A percentile compares a stretch with the other conserved stretches of the same genome.
These are phyloP conservation scores for Petrolisthes manimaculis DNA, from an alignment of 2,888 invertebrate genomes.

Conservation along the genomic window DNA sequence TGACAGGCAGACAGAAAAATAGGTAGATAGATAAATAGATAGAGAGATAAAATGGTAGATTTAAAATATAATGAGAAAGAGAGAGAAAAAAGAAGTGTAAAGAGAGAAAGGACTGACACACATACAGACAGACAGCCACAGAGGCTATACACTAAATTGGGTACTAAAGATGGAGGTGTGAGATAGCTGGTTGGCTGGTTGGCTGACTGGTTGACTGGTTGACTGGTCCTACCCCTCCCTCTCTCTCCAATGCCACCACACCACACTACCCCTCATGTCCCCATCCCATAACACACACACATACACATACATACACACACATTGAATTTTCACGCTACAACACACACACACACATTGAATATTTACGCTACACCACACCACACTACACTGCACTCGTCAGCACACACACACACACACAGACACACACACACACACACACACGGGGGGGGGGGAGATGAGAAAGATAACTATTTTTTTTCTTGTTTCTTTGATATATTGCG, in stretches of 20 bases:
- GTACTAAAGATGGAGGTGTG: slow-evolving; percentile 24
- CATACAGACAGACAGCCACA: neutral
- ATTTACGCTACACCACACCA: neutral
- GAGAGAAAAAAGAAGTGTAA: neutral
- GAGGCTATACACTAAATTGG: neutral
- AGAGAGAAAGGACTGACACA: neutral
- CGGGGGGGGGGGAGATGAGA: neutral
- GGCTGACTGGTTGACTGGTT: no score
- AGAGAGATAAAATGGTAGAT: neutral
- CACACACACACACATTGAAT: neutral
- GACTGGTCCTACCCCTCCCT: neutral
- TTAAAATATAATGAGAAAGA: neutral
- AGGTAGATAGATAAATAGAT: neutral
- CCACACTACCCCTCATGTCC: neutral
- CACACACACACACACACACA: slow-evolving; percentile 1
- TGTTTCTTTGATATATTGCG: no score
- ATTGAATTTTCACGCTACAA: neutral
- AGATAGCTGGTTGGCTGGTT: neutral
- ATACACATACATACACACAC: neutral
- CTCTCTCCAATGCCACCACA: neutral
- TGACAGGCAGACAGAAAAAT: neutral
- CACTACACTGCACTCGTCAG: neutral
- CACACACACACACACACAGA: neutral
- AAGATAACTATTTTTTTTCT: no score
- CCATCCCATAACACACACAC: slow-evolving; percentile 13